Evolutionary conservation across 2,888 invertebrate species (phyloP), one percentile per base, ranked within the genome.

Genomic region (Hydrotaea diabolus): DNA sequence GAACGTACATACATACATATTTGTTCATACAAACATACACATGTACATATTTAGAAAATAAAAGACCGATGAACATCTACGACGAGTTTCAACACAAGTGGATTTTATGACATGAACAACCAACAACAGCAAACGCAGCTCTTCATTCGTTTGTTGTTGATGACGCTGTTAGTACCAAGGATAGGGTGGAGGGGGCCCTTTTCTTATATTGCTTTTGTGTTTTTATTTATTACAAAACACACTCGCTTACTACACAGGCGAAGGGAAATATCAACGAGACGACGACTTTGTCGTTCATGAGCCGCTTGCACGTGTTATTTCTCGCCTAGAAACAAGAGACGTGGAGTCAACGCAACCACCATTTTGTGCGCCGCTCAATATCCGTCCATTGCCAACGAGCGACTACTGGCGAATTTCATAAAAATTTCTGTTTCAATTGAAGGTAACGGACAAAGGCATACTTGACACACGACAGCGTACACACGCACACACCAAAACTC

Each of bases 351-450:
- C 46, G 36, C 53, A 53, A 31, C 82, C 85, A 86, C 86, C 85
- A 86, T 86, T 86, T 85, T 86, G 78, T 83, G 83, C 85, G 83
- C 79, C 80, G 59, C 64, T 73, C 85, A 85, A 76, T 79, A 73
- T 57, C 71, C 77, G 53, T 74, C 80, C 77, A 85, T 83, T 85
- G 86, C 76, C 85, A 80, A 80, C 85, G 83, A 83, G 76, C 83
- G 80, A 85, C 85, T 83, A 85, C 62, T 62, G 81, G 83, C 85
- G 78, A 76, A 85, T 66, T 72, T 46, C 39, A 43, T 43, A 43
- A 81, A 80, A 46, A 55, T 64, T 64, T 64, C 31, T 69, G 76
- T 55, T 76, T 64, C 13, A 66, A 72, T 55, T 55, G 72, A 46
- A 76, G 55, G 62, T 76, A 80, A 80, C 76, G 62, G 57, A 80